Conservation (phyloP, 1,140 invertebrate species). For the Polypedilum vanderplanki region DNA sequence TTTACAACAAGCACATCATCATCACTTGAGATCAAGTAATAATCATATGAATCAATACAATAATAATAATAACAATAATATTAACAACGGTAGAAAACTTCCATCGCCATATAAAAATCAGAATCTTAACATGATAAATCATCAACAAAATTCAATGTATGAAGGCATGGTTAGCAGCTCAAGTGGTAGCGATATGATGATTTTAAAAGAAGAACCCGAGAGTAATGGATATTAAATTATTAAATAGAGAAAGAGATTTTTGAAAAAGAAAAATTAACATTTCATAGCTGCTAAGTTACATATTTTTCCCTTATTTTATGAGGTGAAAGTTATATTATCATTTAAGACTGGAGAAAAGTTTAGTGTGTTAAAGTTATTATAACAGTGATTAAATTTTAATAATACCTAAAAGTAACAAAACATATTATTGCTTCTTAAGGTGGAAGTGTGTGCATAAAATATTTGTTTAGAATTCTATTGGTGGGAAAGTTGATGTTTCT, state of each 20-base stretch:
- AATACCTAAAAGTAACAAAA: no score
- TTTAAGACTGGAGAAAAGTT: conserved; percentile 3
- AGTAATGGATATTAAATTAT: conserved; percentile 21
- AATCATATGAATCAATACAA: not conserved
- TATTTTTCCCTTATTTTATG: no score
- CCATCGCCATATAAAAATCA: conserved; percentile 21
- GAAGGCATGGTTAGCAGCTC: conserved; percentile 3
- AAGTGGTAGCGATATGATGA: conserved; percentile 12
- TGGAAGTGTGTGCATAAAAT: not conserved
- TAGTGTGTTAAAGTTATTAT: not conserved
- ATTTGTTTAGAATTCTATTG: not conserved
- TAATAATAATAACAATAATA: not conserved
- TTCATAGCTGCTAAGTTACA: no score
- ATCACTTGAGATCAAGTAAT: not conserved
- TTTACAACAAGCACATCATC: not conserved
- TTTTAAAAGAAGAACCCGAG: conserved; percentile 13
- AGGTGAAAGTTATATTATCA: not conserved
- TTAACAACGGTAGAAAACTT: not conserved
- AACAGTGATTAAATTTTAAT: not conserved
- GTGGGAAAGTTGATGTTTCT: not conserved
- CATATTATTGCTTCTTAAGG: no score
- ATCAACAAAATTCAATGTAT: conserved; percentile 11
- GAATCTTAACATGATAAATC: not conserved
- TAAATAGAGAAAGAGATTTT: no score
- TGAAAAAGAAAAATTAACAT: no score